A percentile compares a stretch with the other conserved stretches of the same genome.
These are phyloP conservation scores for Lethrus apterus DNA, from an alignment of 1,140 invertebrate species.

Conservation along the genomic window DNA sequence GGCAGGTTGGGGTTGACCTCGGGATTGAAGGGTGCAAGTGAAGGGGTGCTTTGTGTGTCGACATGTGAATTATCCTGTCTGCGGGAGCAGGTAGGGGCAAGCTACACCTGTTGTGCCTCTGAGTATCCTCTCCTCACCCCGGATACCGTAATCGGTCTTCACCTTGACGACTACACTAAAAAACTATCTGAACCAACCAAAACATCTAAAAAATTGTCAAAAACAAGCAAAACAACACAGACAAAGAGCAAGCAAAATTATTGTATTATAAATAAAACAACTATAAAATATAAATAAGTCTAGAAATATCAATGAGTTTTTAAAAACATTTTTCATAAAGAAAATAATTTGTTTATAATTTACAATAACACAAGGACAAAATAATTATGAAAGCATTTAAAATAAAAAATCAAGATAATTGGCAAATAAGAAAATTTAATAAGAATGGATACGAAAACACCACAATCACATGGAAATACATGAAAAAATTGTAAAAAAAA, in stretches of 20 bases:
- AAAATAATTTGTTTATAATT: too few relatives aligned
- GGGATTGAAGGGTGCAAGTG: slow-evolving; percentile 14
- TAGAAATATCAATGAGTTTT: too few relatives aligned
- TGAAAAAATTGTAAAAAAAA: too few relatives aligned
- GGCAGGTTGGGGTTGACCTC: slow-evolving; percentile 16
- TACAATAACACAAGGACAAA: too few relatives aligned
- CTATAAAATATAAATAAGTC: too few relatives aligned
- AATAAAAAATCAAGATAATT: too few relatives aligned
- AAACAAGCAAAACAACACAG: not conserved
- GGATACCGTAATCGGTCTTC: slow-evolving; percentile 1
- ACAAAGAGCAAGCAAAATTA: not conserved
- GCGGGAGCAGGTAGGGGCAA: slow-evolving; percentile 15
- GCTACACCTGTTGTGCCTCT: slow-evolving; percentile 17
- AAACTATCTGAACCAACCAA: not conserved
- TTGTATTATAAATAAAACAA: slow-evolving; percentile 6
- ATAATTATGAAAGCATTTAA: too few relatives aligned
- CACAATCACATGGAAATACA: too few relatives aligned
- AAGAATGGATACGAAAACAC: too few relatives aligned
- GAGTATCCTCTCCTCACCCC: not conserved
- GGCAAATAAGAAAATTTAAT: too few relatives aligned
- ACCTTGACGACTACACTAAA: slow-evolving; percentile 8
- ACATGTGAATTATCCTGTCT: slow-evolving; percentile 21
- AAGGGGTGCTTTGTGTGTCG: slow-evolving; percentile 17
- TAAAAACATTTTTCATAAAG: too few relatives aligned
- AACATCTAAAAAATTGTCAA: not conserved